Base-by-base conservation (phyloP, 2,113 vertebrate species). In the Oreochromis tanganicae region DNA sequence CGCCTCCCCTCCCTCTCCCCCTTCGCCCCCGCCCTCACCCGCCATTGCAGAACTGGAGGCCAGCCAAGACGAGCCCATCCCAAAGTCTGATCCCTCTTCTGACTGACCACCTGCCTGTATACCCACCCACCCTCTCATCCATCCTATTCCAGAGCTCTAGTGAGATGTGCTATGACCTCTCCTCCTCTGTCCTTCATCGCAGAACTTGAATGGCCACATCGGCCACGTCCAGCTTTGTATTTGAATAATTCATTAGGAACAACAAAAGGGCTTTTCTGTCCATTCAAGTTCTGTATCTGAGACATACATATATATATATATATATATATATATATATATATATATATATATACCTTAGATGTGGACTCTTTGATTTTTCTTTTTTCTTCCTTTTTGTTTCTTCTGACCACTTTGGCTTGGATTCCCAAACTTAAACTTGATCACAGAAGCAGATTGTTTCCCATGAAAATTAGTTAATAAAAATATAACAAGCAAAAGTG, bases 1-100 rank as follows among this genome's bases (percentile, higher is more conserved):
- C n/a, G n/a, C n/a, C n/a, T n/a, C n/a, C n/a, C n/a, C n/a, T 92
- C 89, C 92, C 85, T 91, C 94, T 82, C 94, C 93, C 92, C 93
- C 91, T 85, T 95, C 95, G 59, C 92, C 95, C 95, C 93, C 91
- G 56, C 93, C 95, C 94, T 89, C 92, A 88, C 92, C 95, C 43
- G 85, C 93, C 46, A 90, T 85, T 78, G 91, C 91, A 68, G 95
- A 96, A 80, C 85, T 88, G 46, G 95, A 95, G 75, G 88, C 92
- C 83, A 73, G 90, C 79, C 91, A 80, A 54, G 94, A 95, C 17
- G 85, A 88, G 17, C 59, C 93, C 73, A 17, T 87, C 79, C 88
- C 88, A 2, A 83, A 93, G 81, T 91, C 91, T 27, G 75, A 93
- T 80, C 87, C 94, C 84, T 91, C 95, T 92, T 94, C 93, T 87